Evolutionary conservation across 2,888 invertebrate genomes (phyloP).

Genomic region (Lasioglossum malachurum): DNA sequence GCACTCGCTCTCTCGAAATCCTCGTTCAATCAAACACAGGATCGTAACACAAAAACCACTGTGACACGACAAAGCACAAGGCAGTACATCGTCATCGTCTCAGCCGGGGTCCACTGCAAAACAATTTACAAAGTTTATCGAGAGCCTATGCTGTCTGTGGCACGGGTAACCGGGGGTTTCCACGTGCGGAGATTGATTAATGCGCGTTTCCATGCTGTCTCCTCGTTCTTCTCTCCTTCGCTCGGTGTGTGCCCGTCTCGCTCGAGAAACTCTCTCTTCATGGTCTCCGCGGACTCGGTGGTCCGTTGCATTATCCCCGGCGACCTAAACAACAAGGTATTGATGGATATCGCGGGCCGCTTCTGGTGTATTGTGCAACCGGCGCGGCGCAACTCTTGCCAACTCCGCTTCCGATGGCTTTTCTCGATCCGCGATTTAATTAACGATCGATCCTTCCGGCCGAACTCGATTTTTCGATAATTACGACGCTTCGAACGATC

Average conservation of each 20-base stretch:
- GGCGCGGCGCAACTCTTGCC: background rate
- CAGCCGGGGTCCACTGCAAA: background rate
- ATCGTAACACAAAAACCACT: background rate
- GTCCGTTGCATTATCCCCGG: slow-evolving; percentile 74
- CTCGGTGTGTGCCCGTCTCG: slow-evolving; percentile 33
- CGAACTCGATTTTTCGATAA: slow-evolving; percentile 64
- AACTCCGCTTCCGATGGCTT: slow-evolving; percentile 66
- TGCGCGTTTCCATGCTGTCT: slow-evolving; percentile 71
- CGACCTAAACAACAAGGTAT: slow-evolving; percentile 69
- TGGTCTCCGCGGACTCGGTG: slow-evolving; percentile 69
- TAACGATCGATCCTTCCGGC: slow-evolving; percentile 49
- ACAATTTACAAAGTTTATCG: slow-evolving; percentile 58
- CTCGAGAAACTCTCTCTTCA: slow-evolving; percentile 58
- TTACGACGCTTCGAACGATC: slow-evolving; percentile 52
- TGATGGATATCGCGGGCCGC: slow-evolving; percentile 74
- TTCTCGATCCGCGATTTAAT: slow-evolving; percentile 62
- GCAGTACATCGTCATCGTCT: slow-evolving; percentile 19
- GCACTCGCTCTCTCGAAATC: background rate
- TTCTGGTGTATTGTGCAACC: slow-evolving; percentile 73
- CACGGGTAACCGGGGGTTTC: slow-evolving; percentile 63
- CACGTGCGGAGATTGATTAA: slow-evolving; percentile 75
- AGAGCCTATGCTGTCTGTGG: slow-evolving; percentile 39
- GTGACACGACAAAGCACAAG: background rate
- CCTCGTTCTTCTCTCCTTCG: slow-evolving; percentile 16
- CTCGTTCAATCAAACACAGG: background rate